Conservation (phyloP, 2,888 invertebrate species). For the Sisyra terminalis region DNA sequence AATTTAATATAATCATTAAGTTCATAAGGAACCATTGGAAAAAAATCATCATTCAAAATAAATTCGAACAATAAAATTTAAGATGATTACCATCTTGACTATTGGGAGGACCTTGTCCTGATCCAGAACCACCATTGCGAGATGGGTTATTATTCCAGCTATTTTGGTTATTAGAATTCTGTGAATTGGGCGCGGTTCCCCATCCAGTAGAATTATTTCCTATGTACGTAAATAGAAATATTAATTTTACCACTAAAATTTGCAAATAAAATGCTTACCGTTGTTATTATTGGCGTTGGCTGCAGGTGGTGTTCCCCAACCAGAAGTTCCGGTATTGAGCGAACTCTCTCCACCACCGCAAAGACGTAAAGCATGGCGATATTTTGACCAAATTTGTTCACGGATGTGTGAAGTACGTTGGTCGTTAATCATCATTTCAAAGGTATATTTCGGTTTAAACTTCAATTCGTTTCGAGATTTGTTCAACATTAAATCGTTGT, state of each 20-base stretch:
- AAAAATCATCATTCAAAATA: conserved; percentile 4
- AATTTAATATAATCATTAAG: neutral
- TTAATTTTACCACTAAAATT: neutral
- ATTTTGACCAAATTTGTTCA: conserved; percentile 7
- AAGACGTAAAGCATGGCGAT: no score
- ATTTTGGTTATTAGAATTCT: conserved; percentile 25
- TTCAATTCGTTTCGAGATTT: no score
- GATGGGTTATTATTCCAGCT: conserved; percentile 25
- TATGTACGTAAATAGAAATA: conserved; percentile 1
- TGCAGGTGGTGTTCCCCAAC: conserved; percentile 62
- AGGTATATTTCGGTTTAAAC: conserved; percentile 22
- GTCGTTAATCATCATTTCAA: conserved; percentile 31
- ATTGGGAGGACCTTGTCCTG: conserved; percentile 18
- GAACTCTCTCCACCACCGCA: conserved; percentile 71
- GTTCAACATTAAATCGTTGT: neutral
- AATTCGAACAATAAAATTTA: conserved; percentile 1
- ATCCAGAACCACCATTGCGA: conserved; percentile 22
- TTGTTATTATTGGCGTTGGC: conserved; percentile 42
- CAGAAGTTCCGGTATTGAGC: conserved; percentile 53
- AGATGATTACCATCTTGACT: conserved; percentile 22
- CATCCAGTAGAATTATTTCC: conserved; percentile 30
- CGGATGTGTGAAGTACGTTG: conserved; percentile 17
- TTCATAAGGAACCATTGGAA: conserved; percentile 9
- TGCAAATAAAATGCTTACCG: conserved; percentile 23
- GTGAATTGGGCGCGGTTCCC: conserved; percentile 28